A percentile compares a stretch with the other conserved stretches of the same genome.
Conservation (phyloP, 2,113 vertebrate genomes). For the Pterocles burchelli region DNA sequence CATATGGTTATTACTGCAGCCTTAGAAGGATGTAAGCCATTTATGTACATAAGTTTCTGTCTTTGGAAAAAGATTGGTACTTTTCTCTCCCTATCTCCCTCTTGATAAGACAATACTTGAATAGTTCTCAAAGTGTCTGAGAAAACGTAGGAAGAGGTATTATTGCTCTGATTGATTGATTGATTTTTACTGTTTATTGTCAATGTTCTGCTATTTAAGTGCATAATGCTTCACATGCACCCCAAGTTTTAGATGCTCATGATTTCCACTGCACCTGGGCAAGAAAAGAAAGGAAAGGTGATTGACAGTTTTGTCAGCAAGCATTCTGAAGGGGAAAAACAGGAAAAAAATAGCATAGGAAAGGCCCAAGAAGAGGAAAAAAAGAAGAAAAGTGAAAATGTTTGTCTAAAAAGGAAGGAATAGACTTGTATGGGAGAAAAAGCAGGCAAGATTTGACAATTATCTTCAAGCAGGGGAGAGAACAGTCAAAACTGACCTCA, state of each 20-base stretch:
- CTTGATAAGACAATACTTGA: neutral
- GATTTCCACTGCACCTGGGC: neutral
- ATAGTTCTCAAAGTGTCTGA: neutral
- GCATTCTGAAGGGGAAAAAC: neutral
- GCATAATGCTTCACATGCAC: neutral
- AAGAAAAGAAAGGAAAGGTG: neutral
- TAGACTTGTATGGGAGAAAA: neutral
- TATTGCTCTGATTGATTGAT: neutral
- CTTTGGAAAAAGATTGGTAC: neutral
- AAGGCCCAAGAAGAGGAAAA: neutral
- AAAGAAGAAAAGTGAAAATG: neutral
- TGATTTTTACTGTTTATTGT: neutral
- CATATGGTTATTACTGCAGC: neutral
- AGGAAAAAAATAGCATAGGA: rapidly evolving
- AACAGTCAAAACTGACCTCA: neutral
- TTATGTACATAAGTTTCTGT: neutral
- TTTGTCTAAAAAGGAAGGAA: neutral
- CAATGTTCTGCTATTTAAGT: neutral
- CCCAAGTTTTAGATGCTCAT: neutral
- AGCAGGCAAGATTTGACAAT: neutral
- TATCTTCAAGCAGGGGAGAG: neutral
- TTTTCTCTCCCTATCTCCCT: neutral
- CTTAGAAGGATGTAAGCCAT: neutral
- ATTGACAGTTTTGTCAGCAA: neutral
- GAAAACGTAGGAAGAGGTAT: neutral